Evolutionary conservation across 2,797 vertebrate species (phyloP), one percentile per base, ranked within the genome.

Genomic region (Cynodonichthys magdalenae): DNA sequence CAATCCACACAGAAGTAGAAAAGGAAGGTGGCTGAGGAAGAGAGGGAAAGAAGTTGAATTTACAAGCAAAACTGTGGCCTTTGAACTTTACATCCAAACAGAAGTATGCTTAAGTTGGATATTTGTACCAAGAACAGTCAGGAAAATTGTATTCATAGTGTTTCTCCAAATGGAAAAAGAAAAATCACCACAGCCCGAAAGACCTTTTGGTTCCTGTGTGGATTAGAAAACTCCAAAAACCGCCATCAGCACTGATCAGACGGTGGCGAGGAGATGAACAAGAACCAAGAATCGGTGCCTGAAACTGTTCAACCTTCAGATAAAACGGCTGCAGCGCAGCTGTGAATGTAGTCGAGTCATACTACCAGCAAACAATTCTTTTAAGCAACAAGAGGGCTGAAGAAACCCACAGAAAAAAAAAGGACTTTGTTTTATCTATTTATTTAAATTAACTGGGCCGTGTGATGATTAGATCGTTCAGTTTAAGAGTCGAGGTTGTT

Each of bases 21-120:
- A 81, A 88, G 89, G 86, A 88, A 88, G 89, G 88, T 89, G 89
- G 87, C 89, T 83, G 61, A 71, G 51, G 51, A 55, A 63, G 74
- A 61, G 56, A 66, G 59, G 24, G 73, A 71, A 53, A 55, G 0
- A 0, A 45, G 47, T 69, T 59, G 56, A 53, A 10, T 10, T 17
- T 5, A 15, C 19, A 44, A 27, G 48, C 28, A 41, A 53, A 53
- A 12, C 15, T 53, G 45, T 53, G 55, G 63, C 29, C 15, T 56
- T 54, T 47, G 57, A 72, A 71, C 63, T 45, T 57, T 20, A 59
- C 29, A 47, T 59, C 67, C 57, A 59, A 19, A 27, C 15, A 42
- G 41, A 45, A n/a, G 1, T 15, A n/a, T 20, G 46, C 11, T 10
- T 20, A 20, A 28, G 14, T 48, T 8, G 19, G 34, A 20, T 45